Evolutionary conservation across 2,888 invertebrate species (phyloP).

Genomic region (Drosophila cognata): DNA sequence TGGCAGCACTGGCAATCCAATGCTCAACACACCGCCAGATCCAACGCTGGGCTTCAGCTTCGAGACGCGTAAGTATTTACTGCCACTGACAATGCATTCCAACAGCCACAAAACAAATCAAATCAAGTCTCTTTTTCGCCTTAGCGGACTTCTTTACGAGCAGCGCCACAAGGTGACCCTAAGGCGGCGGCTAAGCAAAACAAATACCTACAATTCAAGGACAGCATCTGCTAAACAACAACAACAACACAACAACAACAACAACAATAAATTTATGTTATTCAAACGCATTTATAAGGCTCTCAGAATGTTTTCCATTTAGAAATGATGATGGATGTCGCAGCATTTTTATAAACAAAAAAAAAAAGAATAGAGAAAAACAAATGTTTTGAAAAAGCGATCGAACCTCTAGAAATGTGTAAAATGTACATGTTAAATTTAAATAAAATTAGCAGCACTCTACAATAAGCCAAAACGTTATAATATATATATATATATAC

Average conservation of each 20-base stretch:
- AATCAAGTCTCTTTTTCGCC: constrained; percentile 10
- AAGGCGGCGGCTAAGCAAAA: constrained; percentile 85
- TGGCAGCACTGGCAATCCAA: constrained; percentile 70
- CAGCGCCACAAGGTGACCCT: constrained; percentile 90
- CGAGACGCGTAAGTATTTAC: constrained; percentile 82
- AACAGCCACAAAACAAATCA: constrained; percentile 2
- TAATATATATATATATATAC: constrained; percentile 16
- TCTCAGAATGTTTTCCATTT: constrained; percentile 42
- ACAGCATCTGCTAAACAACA: constrained; percentile 21
- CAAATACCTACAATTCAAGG: constrained; percentile 19
- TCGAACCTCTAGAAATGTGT: constrained; percentile 37
- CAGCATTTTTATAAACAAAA: constrained; percentile 38
- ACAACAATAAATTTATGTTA: constrained; percentile 40
- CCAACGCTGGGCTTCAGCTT: constrained; percentile 84
- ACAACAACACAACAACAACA: constrained; percentile 29
- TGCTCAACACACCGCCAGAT: constrained; percentile 84
- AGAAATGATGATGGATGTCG: constrained; percentile 21
- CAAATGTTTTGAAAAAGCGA: constrained; percentile 25
- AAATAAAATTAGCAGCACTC: constrained; percentile 69
- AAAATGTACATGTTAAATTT: constrained; percentile 56
- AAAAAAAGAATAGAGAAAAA: constrained; percentile 12
- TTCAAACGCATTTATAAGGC: constrained; percentile 70
- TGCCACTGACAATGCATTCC: neutral
- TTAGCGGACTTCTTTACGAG: constrained; percentile 90
- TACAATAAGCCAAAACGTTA: constrained; percentile 63